These are phyloP conservation scores for Spisula solida DNA, from an alignment of 2,888 invertebrate genomes.

Conservation along the genomic window DNA sequence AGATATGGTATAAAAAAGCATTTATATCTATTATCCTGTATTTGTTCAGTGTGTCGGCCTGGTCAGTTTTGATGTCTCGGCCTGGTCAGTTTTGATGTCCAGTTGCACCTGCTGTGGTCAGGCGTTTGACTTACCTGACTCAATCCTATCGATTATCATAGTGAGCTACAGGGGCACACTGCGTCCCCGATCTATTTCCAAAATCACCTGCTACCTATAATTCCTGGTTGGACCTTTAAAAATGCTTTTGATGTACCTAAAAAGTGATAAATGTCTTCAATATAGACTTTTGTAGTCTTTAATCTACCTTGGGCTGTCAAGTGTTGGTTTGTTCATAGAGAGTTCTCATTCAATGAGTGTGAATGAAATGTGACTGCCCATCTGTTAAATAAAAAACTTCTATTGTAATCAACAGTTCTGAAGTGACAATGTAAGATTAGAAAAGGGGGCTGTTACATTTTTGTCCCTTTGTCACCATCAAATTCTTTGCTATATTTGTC, in stretches of 20 bases:
- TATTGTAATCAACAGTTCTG: neutral
- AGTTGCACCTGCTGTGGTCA: conserved; percentile 33
- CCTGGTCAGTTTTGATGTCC: neutral
- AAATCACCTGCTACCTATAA: conserved; percentile 17
- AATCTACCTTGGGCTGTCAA: conserved; percentile 9
- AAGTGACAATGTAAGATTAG: neutral
- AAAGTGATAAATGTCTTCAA: conserved; percentile 28
- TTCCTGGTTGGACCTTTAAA: conserved; percentile 8
- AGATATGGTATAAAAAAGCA: neutral
- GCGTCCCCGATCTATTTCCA: neutral
- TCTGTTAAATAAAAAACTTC: conserved; percentile 8
- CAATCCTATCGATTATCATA: neutral
- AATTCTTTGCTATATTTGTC: too few relatives aligned
- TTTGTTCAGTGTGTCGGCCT: neutral
- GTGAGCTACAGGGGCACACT: neutral
- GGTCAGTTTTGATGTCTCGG: neutral
- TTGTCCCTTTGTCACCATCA: neutral
- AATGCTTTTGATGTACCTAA: conserved; percentile 33
- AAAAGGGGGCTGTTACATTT: neutral
- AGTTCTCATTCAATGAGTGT: neutral
- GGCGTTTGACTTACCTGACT: conserved; percentile 12
- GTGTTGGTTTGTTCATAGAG: neutral
- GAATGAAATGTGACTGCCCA: conserved; percentile 21
- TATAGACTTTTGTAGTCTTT: conserved; percentile 21
- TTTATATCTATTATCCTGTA: conserved; percentile 29